Base-by-base conservation (phyloP, 1,140 invertebrate genomes). In the Parasteatoda tepidariorum region DNA sequence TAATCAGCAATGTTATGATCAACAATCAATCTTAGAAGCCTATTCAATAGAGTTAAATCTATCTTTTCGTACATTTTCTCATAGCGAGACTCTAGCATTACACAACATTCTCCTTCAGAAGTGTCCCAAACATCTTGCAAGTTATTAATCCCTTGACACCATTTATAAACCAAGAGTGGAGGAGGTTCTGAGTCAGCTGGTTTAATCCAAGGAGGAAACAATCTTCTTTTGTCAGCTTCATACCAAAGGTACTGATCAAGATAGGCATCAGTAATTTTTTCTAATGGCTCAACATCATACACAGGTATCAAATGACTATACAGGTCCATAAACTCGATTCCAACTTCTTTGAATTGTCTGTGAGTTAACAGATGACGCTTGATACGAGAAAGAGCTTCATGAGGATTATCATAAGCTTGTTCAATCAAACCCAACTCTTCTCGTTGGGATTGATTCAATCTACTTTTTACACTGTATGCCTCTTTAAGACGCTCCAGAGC, bases 1-100 rank as follows among this genome's bases (percentile, higher is more conserved):
- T 99, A 99, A 94, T 99, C 98, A 86, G 98, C 98, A 88, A 99
- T 99, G 88, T 99, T 99, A 90, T 99, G 98, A 91, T 99, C 98
- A 2, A 99, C 98, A 87, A 99, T 99, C 11, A 99, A 89, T 85
- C 98, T 92, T 3, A 99, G 90, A 76, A 99, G 89, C 89, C 98
- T 93, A 90, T 99, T 99, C 0, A 99, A 92, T 4, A 99, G 90
- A 0, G 98, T 99, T 87, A 99, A 92, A 92, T 99, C 98, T 85
- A 99, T 99, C 90, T 99, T 99, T 89, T 99, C 98, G 87, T 99
- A 99, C 18, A 99, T 92, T 87, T 99, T 99, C 87, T 99, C 98
- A 89, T 97, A 98, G 54, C 94, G 94, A 0, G 98, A 98, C 89
- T 99, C 98, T n/a, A 99, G 89, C 83, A 99, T 91, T 0, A 99